These are phyloP conservation scores for Drosophila antonietae DNA, from an alignment of 2,888 invertebrate species.

Conservation along the genomic window DNA sequence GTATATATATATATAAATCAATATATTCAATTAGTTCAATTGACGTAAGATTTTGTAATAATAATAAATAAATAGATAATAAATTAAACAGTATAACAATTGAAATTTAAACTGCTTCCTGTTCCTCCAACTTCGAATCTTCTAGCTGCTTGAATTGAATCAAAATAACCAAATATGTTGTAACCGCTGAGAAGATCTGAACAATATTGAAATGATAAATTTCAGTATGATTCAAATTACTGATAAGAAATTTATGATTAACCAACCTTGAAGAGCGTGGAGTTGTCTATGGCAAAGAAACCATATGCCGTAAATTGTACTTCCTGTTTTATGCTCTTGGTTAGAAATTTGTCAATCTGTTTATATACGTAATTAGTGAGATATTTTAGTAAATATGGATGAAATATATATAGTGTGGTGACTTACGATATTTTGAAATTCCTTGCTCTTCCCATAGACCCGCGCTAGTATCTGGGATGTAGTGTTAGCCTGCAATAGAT, in stretches of 20 bases:
- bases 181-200: slow-evolving; percentile 84
- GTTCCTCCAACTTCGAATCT: slow-evolving; percentile 79
- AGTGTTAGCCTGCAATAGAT: slow-evolving; percentile 78
- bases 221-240: neutral
- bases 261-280: slow-evolving; percentile 83
- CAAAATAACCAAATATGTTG: slow-evolving; percentile 84
- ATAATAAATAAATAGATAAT: slow-evolving; percentile 55
- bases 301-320: slow-evolving; percentile 84
- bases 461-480: slow-evolving; percentile 82
- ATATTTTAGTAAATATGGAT: neutral
- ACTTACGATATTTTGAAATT: slow-evolving; percentile 82
- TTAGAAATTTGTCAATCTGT: slow-evolving; percentile 83
- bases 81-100: slow-evolving; percentile 32
- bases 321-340: slow-evolving; percentile 83
- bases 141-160: slow-evolving; percentile 84
- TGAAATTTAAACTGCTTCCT: slow-evolving; percentile 11
- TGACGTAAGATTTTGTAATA: slow-evolving; percentile 65
- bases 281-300: slow-evolving; percentile 83
- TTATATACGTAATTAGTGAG: neutral
- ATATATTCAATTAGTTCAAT: slow-evolving; percentile 64
- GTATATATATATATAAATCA: slow-evolving; percentile 38
- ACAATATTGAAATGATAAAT: neutral
- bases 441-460: slow-evolving; percentile 81
- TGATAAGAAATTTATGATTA: neutral
- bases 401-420: neutral